Evolutionary conservation across 2,797 vertebrate species (phyloP), one percentile per base, ranked within the genome.

Genomic region (Babyrousa celebensis): DNA sequence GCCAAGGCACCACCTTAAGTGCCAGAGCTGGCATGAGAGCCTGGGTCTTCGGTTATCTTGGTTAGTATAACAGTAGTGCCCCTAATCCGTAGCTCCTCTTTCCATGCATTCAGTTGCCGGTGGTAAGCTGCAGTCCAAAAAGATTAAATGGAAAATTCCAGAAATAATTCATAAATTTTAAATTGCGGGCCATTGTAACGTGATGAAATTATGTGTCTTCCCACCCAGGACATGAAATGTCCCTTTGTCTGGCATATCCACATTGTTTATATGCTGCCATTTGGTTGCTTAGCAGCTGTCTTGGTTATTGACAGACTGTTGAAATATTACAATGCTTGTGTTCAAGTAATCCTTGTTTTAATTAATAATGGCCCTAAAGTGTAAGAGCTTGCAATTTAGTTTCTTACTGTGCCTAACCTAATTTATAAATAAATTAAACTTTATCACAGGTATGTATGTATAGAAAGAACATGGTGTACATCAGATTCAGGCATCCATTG

Each of bases 131-230:
- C 75, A 32, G 10, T 58, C 54, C 54, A 18, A 60, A 79, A 58
- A 21, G 23, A 58, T 36, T 79, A 60, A n/a, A 60, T 60, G n/a
- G 54, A 79, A 25, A 60, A 79, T 36, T 36, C 77, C 21, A 60
- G 21, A 79, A 36, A 60, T 79, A 58, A 58, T 58, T 58, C 4
- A 5, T 36, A 79, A 58, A n/a, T 58, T 60, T 60, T 79, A 58
- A 58, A 58, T 79, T 36, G 8, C 0, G 0, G 54, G n/a, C 77
- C 0, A 0, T 78, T 36, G n/a, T 79, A 36, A 20, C n/a, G 12
- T 79, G 77, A 58, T 12, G n/a, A 79, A 58, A 58, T 58, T 20
- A 14, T 0, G 1, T 78, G 75, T 58, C 10, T 0, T 25, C 77
- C 77, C 54, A 58, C 29, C 14, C 21, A n/a, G 77, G 54, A 58